These are phyloP conservation scores for Sebastes trivittatus DNA, from an alignment of 2,797 vertebrate genomes.

Conservation along the genomic window DNA sequence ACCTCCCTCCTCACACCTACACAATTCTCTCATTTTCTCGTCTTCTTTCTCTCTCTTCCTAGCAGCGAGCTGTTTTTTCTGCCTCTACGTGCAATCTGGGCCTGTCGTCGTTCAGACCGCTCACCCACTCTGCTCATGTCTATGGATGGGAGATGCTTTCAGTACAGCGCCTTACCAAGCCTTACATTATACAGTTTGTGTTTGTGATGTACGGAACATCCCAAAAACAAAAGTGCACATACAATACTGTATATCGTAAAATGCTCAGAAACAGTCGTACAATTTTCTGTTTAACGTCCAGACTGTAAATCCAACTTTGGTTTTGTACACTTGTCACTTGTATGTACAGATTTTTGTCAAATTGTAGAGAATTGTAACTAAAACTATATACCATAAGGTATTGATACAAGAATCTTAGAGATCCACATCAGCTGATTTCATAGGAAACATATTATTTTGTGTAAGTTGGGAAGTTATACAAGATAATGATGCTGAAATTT, in stretches of 20 bases:
- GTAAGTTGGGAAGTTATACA: background rate
- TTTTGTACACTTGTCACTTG: background rate
- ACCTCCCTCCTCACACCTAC: conserved; percentile 53
- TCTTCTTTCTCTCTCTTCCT: conserved; percentile 40
- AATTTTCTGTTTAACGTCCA: background rate
- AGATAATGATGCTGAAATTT: background rate
- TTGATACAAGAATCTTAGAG: background rate
- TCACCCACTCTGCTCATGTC: conserved; percentile 27
- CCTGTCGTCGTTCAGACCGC: conserved; percentile 47
- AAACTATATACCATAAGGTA: background rate
- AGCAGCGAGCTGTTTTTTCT: conserved; percentile 35
- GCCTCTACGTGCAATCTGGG: conserved; percentile 49
- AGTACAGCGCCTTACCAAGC: background rate
- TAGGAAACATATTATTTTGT: background rate
- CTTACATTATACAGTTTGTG: background rate
- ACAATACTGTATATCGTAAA: too few species aligned
- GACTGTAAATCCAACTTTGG: background rate
- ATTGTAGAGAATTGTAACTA: background rate
- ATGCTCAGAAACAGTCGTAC: background rate
- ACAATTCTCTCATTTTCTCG: conserved; percentile 43
- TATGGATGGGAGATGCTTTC: conserved; percentile 2
- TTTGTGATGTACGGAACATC: background rate
- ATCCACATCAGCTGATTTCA: background rate
- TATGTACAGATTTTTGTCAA: background rate
- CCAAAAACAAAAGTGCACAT: background rate